phyloP scores from a whole-genome alignment of 1,140 invertebrate species.

The Eufriesea mexicana region DNA sequence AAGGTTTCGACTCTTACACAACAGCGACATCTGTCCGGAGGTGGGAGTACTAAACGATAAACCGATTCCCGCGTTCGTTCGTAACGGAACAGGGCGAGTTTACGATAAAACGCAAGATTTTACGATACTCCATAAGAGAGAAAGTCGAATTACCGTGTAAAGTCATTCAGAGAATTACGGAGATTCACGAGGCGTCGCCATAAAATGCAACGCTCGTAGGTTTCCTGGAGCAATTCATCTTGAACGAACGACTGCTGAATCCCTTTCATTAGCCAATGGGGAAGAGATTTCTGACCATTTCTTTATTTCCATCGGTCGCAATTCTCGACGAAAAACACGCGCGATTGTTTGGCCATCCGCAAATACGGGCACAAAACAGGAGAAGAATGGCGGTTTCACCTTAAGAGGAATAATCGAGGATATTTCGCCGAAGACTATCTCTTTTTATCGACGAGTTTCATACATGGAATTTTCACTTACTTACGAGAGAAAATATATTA shows the following conservation, averaged over 20 bases:
- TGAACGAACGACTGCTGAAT: background rate
- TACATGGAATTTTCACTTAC: too few relatives aligned
- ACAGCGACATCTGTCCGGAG: background rate
- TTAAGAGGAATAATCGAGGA: background rate
- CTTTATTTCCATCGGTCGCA: background rate
- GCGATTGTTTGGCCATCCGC: background rate
- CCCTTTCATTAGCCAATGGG: slow-evolving; percentile 44
- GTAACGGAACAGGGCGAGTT: slow-evolving; percentile 29
- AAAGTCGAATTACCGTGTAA: slow-evolving; percentile 49
- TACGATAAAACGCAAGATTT: slow-evolving; percentile 49
- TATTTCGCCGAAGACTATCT: background rate
- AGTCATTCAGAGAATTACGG: slow-evolving; percentile 29
- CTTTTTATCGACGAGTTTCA: background rate
- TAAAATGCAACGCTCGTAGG: slow-evolving; percentile 30
- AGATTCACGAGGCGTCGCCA: background rate
- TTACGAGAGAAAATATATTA: too few relatives aligned
- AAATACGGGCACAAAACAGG: background rate
- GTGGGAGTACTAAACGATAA: background rate
- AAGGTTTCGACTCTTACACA: background rate
- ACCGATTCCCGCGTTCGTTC: background rate
- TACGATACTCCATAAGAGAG: slow-evolving; percentile 58
- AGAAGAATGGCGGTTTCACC: background rate
- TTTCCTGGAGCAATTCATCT: slow-evolving; percentile 42
- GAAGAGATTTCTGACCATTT: background rate
- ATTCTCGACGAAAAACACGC: background rate